Percentiles rank a stretch among this genome's conserved stretches.
phyloP scores from a whole-genome alignment of 2,888 invertebrate genomes.

The Ischnura elegans region DNA sequence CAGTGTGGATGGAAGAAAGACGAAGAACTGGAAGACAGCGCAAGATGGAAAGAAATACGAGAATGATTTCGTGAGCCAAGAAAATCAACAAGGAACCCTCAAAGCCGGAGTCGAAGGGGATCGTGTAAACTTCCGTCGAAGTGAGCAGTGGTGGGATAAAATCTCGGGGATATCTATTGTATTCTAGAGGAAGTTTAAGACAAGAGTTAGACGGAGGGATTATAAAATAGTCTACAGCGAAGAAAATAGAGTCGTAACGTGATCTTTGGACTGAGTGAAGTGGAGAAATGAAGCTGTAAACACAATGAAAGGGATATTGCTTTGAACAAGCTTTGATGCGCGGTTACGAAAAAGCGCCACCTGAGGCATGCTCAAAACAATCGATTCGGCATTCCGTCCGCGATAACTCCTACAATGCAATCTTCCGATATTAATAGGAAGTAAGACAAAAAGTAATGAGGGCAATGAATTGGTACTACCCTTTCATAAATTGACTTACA shows the following conservation, averaged over 20 bases:
- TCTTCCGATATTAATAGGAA: not conserved
- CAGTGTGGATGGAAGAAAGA: not conserved
- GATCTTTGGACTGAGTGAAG: not conserved
- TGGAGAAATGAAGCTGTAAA: constrained; percentile 11
- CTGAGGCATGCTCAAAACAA: not conserved
- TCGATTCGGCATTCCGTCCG: not conserved
- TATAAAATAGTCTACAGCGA: not conserved
- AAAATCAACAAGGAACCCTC: constrained; percentile 40
- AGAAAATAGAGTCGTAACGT: not conserved
- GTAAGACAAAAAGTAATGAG: not conserved
- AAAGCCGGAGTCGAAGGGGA: constrained; percentile 13
- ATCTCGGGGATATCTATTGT: not conserved
- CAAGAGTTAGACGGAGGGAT: constrained; percentile 9
- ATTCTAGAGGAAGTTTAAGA: not conserved
- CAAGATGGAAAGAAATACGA: not conserved
- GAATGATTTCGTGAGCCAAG: constrained; percentile 52
- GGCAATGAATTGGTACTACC: too few relatives aligned
- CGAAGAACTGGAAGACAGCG: not conserved
- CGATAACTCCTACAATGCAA: not conserved
- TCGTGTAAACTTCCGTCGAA: constrained; percentile 53
- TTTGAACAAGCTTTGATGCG: not conserved
- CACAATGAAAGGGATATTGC: not conserved
- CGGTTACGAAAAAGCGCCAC: not conserved
- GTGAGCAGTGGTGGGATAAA: constrained; percentile 29
- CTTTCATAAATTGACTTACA: not conserved